Conservation (phyloP, 2,888 invertebrate genomes). For the Conistra vaccinii region DNA sequence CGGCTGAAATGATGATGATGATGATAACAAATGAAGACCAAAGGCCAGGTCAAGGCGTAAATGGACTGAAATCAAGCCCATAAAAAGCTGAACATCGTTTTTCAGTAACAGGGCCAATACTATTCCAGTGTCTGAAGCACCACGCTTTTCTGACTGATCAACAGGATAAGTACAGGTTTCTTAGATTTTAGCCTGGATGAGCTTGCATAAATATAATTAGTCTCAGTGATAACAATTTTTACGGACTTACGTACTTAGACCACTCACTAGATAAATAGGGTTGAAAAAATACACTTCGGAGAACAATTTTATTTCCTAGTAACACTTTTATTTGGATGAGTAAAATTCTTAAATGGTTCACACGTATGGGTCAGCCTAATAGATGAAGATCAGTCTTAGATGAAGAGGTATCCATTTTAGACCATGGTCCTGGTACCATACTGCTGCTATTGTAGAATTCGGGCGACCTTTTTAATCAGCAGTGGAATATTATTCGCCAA, state of each 20-base stretch:
- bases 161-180: too few species aligned
- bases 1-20: too few species aligned
- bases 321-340: background rate
- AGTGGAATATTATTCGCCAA: background rate
- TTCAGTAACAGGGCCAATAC: background rate
- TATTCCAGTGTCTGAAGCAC: background rate
- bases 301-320: background rate
- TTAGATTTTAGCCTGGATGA: background rate
- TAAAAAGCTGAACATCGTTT: too few species aligned
- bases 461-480: background rate
- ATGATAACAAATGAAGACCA: background rate
- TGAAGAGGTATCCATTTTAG: background rate
- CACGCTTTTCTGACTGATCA: too few species aligned
- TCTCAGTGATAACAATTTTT: background rate
- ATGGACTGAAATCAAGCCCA: background rate
- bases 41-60: background rate
- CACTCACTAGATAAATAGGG: background rate
- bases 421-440: background rate
- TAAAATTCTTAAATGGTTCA: background rate
- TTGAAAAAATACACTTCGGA: conserved; percentile 1
- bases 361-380: background rate
- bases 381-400: background rate
- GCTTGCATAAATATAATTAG: conserved; percentile 14
- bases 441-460: background rate
- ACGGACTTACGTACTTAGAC: background rate